These are phyloP conservation scores for Idaea dimidiata DNA, from an alignment of 2,888 invertebrate species.

Conservation along the genomic window DNA sequence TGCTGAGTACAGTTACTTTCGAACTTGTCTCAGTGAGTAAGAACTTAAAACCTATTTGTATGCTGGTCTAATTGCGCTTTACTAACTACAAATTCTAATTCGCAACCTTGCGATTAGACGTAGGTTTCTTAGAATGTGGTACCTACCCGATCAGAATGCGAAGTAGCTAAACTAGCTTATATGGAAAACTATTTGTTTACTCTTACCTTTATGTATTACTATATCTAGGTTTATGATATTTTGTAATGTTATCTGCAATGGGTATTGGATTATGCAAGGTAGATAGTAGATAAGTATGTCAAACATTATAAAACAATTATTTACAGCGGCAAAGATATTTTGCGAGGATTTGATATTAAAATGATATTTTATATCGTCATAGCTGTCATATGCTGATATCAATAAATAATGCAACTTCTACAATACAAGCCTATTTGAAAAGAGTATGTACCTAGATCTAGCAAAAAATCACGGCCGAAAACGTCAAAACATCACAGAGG, in stretches of 20 bases:
- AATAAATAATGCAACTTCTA: background rate
- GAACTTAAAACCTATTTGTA: slow-evolving; percentile 22
- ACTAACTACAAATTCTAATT: slow-evolving; percentile 22
- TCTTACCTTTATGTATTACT: background rate
- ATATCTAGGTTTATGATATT: background rate
- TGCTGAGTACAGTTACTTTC: background rate
- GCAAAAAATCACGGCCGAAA: background rate
- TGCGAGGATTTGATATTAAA: background rate
- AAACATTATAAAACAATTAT: background rate
- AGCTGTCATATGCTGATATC: background rate
- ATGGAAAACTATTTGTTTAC: background rate
- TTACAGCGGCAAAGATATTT: background rate
- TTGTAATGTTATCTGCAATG: background rate
- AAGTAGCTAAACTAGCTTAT: background rate
- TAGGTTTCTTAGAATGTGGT: background rate
- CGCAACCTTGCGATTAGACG: background rate
- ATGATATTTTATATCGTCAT: background rate
- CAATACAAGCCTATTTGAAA: background rate
- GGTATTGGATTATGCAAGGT: background rate
- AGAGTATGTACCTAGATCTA: background rate
- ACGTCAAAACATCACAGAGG: background rate
- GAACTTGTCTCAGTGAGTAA: slow-evolving; percentile 9
- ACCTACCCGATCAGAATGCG: background rate
- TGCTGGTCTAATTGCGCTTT: slow-evolving; percentile 20
- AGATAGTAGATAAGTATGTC: background rate